Evolutionary conservation across 2,113 vertebrate species (phyloP).

Genomic region (Dasypus novemcinctus): DNA sequence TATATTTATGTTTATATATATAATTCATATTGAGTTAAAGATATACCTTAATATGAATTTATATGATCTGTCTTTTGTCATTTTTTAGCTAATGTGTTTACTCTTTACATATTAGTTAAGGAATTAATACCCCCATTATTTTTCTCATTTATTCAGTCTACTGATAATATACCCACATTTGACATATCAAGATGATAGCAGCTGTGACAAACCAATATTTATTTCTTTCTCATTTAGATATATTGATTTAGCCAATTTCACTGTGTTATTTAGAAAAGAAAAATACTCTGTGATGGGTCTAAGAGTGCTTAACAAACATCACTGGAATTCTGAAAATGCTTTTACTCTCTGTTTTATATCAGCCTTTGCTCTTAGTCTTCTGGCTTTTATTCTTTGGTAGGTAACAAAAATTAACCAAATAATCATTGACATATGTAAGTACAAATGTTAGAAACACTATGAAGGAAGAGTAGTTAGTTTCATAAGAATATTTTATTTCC

Average conservation of each 20-base stretch:
- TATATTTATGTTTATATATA: too few relatives aligned
- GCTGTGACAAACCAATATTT: not conserved
- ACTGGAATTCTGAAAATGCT: constrained; percentile 45
- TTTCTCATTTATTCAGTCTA: not conserved
- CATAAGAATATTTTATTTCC: not conserved
- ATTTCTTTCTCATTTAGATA: constrained; percentile 18
- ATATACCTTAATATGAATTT: not conserved
- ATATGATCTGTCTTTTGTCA: not conserved
- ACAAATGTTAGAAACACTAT: not conserved
- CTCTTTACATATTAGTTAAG: not conserved
- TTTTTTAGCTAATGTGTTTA: not conserved
- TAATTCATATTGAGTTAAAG: too few relatives aligned
- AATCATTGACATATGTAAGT: not conserved
- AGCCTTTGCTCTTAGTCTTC: not conserved
- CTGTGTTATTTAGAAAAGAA: constrained; percentile 44
- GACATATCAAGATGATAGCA: not conserved
- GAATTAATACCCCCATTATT: not conserved
- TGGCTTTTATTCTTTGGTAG: not conserved
- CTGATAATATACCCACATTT: not conserved
- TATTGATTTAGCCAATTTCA: constrained; percentile 21
- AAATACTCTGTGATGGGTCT: constrained; percentile 23
- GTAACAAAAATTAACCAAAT: not conserved
- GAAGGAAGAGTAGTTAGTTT: not conserved
- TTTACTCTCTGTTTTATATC: constrained; percentile 60
- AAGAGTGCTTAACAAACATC: constrained; percentile 56